A percentile compares a stretch with the other conserved stretches of the same genome.
phyloP scores from a whole-genome alignment of 23 tunicate genomes.

The Ciona savignyi region DNA sequence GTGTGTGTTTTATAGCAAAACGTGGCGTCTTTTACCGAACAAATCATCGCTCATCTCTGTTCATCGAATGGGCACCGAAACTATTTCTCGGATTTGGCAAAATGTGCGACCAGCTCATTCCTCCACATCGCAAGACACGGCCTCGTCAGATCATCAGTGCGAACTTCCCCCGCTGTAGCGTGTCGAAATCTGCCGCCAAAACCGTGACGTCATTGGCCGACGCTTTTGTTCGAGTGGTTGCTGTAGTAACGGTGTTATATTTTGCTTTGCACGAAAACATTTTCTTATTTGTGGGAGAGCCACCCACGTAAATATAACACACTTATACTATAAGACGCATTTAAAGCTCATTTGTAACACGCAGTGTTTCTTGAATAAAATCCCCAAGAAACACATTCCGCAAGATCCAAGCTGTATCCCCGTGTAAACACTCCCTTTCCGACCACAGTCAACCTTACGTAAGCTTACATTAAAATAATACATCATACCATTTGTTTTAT shows the following conservation, averaged over 20 bases:
- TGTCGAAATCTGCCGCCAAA: conserved; percentile 1
- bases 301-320: conserved; percentile 14
- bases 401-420: no score
- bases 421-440: no score
- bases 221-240: conserved; percentile 8
- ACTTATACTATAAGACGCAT: no score
- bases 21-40: not conserved
- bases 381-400: no score
- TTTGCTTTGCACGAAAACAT: conserved; percentile 7
- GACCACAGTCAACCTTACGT: no score
- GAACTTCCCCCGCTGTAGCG: not conserved
- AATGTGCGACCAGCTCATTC: not conserved
- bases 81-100: not conserved
- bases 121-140: not conserved
- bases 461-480: no score
- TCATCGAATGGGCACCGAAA: not conserved
- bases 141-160: not conserved
- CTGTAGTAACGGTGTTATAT: conserved; percentile 17
- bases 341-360: no score
- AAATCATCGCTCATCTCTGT: not conserved
- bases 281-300: conserved; percentile 8
- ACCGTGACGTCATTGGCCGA: conserved; percentile 29
- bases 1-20: not conserved
- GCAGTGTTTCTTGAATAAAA: no score
- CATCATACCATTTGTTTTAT: no score